phyloP scores from a whole-genome alignment of 2,113 vertebrate genomes.

The Sylvietta virens region DNA sequence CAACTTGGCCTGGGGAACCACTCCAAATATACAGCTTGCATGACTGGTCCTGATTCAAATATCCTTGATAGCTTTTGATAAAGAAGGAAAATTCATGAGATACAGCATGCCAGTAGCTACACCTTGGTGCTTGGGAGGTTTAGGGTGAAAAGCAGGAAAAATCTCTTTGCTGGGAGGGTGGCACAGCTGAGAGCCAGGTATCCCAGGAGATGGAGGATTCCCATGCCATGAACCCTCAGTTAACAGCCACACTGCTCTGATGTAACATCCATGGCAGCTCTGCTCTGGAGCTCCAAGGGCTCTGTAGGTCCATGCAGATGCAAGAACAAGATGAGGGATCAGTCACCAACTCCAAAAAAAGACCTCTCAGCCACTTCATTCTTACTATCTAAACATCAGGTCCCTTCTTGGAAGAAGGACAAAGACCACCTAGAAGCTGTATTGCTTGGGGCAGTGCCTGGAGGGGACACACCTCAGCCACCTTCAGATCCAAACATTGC shows the following conservation, averaged over 20 bases:
- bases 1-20: background rate
- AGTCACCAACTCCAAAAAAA: background rate
- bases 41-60: background rate
- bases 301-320: background rate
- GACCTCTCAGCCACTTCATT: background rate
- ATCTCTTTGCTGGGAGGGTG: background rate
- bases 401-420: background rate
- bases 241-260: background rate
- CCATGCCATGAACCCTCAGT: background rate
- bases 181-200: background rate
- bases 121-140: background rate
- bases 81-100: background rate
- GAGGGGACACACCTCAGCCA: background rate
- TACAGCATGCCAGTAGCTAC: background rate
- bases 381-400: background rate
- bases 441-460: background rate
- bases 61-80: background rate
- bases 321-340: background rate
- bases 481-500: background rate
- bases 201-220: background rate
- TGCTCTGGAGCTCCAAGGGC: background rate
- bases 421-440: background rate
- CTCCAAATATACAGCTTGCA: background rate
- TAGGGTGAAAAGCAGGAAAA: background rate
- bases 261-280: background rate